Evolutionary conservation across 2,797 vertebrate species (phyloP).

Genomic region (Knipowitschia caucasica): DNA sequence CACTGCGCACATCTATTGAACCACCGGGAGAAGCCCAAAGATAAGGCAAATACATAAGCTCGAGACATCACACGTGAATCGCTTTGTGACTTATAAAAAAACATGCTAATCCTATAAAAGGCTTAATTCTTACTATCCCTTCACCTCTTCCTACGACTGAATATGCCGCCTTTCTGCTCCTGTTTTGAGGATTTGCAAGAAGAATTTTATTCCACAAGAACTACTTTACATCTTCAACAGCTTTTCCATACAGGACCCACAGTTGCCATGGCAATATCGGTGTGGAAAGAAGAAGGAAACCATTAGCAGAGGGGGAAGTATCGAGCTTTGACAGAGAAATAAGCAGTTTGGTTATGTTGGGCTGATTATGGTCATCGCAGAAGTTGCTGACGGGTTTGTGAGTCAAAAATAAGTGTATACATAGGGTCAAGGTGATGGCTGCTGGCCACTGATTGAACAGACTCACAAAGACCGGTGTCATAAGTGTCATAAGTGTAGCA

Average conservation of each 20-base stretch:
- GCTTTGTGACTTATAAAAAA: constrained; percentile 16
- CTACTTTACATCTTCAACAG: constrained; percentile 64
- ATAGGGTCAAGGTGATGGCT: constrained; percentile 51
- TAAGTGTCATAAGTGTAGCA: neutral
- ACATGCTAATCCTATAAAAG: constrained; percentile 49
- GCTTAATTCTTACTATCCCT: constrained; percentile 52
- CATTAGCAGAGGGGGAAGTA: constrained; percentile 34
- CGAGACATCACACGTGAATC: constrained; percentile 41
- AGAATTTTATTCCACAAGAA: constrained; percentile 63
- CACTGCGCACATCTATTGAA: constrained; percentile 61
- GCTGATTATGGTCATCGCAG: constrained; percentile 67
- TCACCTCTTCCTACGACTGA: constrained; percentile 54
- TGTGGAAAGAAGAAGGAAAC: constrained; percentile 32
- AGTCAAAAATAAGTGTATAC: constrained; percentile 56
- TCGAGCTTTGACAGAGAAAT: constrained; percentile 72
- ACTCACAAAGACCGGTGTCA: constrained; percentile 41
- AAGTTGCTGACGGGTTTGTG: constrained; percentile 49
- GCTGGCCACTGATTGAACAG: constrained; percentile 64
- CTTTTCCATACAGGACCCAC: constrained; percentile 61
- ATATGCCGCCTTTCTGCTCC: constrained; percentile 48
- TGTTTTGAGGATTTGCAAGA: constrained; percentile 75
- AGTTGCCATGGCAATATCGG: constrained; percentile 77
- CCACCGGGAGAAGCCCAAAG: constrained; percentile 15
- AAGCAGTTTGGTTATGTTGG: constrained; percentile 74
- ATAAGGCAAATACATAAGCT: constrained; percentile 46